phyloP scores from a whole-genome alignment of 2,113 vertebrate genomes.

The Myiozetetes cayanensis region DNA sequence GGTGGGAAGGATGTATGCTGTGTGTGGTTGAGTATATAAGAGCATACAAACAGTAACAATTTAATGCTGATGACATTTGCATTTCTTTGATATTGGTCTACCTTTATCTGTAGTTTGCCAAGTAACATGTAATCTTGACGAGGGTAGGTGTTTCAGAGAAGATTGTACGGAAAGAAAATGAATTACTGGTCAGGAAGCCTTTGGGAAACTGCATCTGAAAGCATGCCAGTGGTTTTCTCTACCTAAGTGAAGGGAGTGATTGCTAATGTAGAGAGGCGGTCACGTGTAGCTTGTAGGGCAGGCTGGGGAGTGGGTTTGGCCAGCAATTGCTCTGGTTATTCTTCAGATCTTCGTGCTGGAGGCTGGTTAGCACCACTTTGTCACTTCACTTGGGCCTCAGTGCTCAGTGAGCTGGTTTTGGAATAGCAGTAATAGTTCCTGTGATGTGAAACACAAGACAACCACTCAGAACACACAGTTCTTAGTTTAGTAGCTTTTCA shows the following conservation, averaged over 20 bases:
- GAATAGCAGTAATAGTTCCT: background rate
- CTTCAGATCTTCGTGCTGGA: background rate
- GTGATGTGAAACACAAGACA: background rate
- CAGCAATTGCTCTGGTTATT: background rate
- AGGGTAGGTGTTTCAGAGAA: background rate
- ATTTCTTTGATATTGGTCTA: background rate
- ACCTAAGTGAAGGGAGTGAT: background rate
- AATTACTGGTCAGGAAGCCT: background rate
- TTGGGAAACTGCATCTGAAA: background rate
- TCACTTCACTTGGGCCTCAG: background rate
- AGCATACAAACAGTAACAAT: background rate
- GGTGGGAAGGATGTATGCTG: background rate
- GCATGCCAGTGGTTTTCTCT: background rate
- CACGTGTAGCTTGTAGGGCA: background rate
- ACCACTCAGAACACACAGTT: background rate
- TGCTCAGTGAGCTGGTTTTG: background rate
- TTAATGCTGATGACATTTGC: background rate
- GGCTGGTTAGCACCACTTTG: background rate
- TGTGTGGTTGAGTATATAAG: background rate
- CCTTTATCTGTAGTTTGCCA: background rate
- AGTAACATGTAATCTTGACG: background rate
- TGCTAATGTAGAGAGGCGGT: background rate
- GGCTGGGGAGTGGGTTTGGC: background rate
- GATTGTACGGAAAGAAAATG: rapidly evolving
- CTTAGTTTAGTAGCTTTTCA: background rate